Evolutionary conservation across 2,888 invertebrate species (phyloP), one percentile per base, ranked within the genome.

Genomic region (Drosophila kokeensis): DNA sequence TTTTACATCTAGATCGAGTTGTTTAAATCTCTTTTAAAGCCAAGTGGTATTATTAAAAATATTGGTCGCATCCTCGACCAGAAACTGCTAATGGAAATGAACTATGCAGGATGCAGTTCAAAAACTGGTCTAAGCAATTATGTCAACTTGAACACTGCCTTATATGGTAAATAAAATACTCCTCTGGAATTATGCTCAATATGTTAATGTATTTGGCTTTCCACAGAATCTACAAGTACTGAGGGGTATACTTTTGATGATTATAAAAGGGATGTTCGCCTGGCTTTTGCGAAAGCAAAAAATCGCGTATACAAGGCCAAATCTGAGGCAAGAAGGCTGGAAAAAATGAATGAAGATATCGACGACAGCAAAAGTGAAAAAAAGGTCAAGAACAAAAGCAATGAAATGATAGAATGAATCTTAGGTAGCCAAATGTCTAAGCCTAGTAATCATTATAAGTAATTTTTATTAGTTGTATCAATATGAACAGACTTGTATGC

Each of bases 241-340:
- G 78, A 79, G n/a, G 78, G 78, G 0, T 79, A 63, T n/a, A 76
- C 76, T 0, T 72, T 72, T 13, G 68, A 50, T 40, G 78, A 79
- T 27, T 76, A 79, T 58, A 69, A 53, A 15, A 76, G 62, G 21
- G 63, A 63, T 42, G 68, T 76, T 29, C 78, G 78, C n/a, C 11
- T 66, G 42, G 78, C 79, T 2, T 79, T 79, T n/a, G 27, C 36
- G 10, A 79, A 63, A 34, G 62, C 76, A 2, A 79, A 79, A 54
- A 79, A 79, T 58, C 79, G 79, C 2, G 62, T 72, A 8, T 79
- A 79, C 30, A 79, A 79, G 27, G 68, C 79, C 2, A 61, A 32
- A 29, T 70, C 67, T 2, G 61, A 64, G 15, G 63, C 63, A n/a
- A 54, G 71, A 58, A 49, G 61, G 21, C 29, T 49, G 6, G 63